Conservation (phyloP, 2,113 vertebrate species). For the Cacatua alba region DNA sequence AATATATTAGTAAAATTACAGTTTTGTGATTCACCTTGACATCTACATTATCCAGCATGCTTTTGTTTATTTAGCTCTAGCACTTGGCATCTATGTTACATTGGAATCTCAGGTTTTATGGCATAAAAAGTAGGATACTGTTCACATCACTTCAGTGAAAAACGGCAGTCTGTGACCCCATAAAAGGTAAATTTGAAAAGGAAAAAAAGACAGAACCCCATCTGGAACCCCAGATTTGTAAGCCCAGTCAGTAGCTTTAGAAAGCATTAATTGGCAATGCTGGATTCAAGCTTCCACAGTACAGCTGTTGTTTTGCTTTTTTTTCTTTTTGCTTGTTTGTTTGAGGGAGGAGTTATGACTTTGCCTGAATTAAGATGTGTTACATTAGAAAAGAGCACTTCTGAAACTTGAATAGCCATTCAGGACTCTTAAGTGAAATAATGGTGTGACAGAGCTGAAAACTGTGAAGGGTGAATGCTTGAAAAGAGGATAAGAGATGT, state of each 20-base stretch:
- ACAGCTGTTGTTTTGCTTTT: neutral
- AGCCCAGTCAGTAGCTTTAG: neutral
- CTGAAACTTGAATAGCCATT: neutral
- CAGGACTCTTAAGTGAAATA: neutral
- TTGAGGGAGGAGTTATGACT: neutral
- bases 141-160: neutral
- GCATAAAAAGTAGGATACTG: neutral
- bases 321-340: neutral
- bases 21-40: neutral
- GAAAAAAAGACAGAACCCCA: neutral
- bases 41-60: neutral
- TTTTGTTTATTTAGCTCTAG: neutral
- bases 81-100: neutral
- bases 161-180: neutral
- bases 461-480: neutral
- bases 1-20: neutral
- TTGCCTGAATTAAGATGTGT: neutral
- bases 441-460: neutral
- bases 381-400: neutral
- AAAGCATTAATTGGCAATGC: neutral
- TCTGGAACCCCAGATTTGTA: neutral
- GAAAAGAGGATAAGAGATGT: neutral
- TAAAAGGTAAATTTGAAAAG: neutral
- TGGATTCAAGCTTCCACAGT: neutral
- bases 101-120: neutral